Base-by-base conservation (phyloP, 2,797 vertebrate genomes). In the Lithobates pipiens region DNA sequence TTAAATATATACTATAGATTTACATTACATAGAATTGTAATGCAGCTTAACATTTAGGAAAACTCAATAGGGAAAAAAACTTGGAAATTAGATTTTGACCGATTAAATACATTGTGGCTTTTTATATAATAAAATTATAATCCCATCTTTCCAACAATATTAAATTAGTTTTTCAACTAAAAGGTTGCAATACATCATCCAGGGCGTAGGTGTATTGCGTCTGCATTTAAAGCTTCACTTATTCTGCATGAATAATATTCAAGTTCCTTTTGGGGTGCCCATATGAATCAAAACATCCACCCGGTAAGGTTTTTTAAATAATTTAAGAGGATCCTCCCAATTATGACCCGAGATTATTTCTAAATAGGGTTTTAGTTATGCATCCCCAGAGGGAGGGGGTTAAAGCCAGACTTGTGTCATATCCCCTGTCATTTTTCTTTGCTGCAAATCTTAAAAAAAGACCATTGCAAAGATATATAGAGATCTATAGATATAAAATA, bases 71-170 rank as follows among this genome's bases (percentile, higher is more conserved):
- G n/a, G 44, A 42, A 79, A 68, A 44, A 46, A 18, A 54, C 18
- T 3, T 23, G 27, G 32, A 71, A 71, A 71, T 71, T 23, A 34
- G 10, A 71, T 80, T 80, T 71, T 50, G 5, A 32, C 32, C 27
- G 69, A 72, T 70, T 71, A 80, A 71, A 80, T 50, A 70, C 44
- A 39, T 57, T 78, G 63, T 71, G 67, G 54, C 44, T 80, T 21
- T 80, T 23, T 57, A 32, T 71, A 23, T 71, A 80, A 80, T 80
- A 57, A 25, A 34, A 46, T 80, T 71, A 80, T 32, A 5, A 57
- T 23, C 23, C 67, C 21, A 15, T 50, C 65, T 10, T 78, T 70
- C 50, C 32, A 10, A 8, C 29, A 80, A 71, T 70, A 80, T 80
- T 50, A 71, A 54, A 71, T 80, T 80, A 80, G 34, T 80, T 70